A percentile compares a stretch with the other conserved stretches of the same genome.
phyloP scores from a whole-genome alignment of 2,113 vertebrate genomes.

The Opisthocomus hoazin region DNA sequence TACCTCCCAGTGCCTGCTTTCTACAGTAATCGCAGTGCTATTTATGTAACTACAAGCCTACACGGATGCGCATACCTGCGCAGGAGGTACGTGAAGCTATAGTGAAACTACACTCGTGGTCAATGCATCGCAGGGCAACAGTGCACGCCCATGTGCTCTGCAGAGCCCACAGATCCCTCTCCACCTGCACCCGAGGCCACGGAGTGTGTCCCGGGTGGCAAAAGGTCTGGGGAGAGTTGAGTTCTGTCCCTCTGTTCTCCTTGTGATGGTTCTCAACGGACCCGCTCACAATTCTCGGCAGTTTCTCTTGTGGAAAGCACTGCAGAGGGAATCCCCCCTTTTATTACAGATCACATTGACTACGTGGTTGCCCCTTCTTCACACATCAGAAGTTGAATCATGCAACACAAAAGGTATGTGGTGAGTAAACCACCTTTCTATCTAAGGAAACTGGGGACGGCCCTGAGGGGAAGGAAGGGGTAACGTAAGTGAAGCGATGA shows the following conservation, averaged over 20 bases:
- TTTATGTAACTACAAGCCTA: background rate
- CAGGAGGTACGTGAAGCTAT: fast-evolving
- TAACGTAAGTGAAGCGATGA: background rate
- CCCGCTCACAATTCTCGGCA: fast-evolving
- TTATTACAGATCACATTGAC: conserved; percentile 5
- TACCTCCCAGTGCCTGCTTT: background rate
- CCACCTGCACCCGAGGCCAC: background rate
- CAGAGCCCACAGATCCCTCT: background rate
- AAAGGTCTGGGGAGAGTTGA: background rate
- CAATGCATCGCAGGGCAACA: background rate
- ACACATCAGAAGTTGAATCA: conserved; percentile 46
- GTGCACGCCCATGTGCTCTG: background rate
- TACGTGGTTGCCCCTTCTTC: conserved; percentile 49
- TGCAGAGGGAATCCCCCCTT: conserved; percentile 8
- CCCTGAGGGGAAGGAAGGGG: conserved; percentile 44
- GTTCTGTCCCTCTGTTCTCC: background rate
- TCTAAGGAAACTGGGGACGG: conserved; percentile 3
- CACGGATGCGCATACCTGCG: fast-evolving
- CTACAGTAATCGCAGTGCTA: background rate
- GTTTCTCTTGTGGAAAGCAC: background rate
- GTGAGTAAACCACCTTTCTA: conserved; percentile 30
- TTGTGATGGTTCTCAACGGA: background rate
- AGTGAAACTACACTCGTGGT: background rate
- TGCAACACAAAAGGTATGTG: background rate
- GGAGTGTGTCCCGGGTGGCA: fast-evolving